Percentiles rank a stretch among this genome's conserved stretches.
Evolutionary conservation across 2,888 invertebrate species (phyloP).

Genomic region (Mesorhabditis spiculigera): DNA sequence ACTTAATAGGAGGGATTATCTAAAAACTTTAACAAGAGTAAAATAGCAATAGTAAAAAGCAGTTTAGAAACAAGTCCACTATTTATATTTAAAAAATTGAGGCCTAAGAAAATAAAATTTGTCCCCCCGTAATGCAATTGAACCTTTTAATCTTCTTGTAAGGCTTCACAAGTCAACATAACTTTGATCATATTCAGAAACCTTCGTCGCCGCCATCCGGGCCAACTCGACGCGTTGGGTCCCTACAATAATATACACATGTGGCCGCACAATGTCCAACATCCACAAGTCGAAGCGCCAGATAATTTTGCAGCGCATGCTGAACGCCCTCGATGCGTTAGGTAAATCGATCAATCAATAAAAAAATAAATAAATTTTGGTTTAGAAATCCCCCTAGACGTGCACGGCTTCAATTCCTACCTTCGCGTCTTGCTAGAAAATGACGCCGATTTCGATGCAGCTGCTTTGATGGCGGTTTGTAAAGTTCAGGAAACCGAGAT

Average conservation of each 20-base stretch:
- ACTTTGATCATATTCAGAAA: conserved; percentile 1
- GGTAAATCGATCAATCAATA: not conserved
- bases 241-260: conserved; percentile 28
- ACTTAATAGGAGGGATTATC: too few relatives aligned
- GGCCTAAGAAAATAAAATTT: too few relatives aligned
- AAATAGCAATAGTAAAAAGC: too few relatives aligned
- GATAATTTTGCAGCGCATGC: conserved; percentile 28
- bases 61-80: too few relatives aligned
- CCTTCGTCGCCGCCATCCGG: conserved; percentile 9
- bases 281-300: conserved; percentile 17
- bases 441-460: conserved; percentile 23
- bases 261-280: conserved; percentile 37
- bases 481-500: not conserved
- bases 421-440: conserved; percentile 34
- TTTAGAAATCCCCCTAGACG: conserved; percentile 24
- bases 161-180: too few relatives aligned
- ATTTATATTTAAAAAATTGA: too few relatives aligned
- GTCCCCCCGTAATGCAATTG: too few relatives aligned
- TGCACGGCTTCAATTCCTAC: conserved; percentile 24
- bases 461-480: too few relatives aligned
- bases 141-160: too few relatives aligned
- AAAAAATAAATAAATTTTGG: not conserved
- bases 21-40: too few relatives aligned
- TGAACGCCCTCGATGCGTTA: conserved; percentile 15
- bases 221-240: conserved; percentile 25